Evolutionary conservation across 92 coral and sea anemone species (phyloP).

Genomic region (Ricordea florida): DNA sequence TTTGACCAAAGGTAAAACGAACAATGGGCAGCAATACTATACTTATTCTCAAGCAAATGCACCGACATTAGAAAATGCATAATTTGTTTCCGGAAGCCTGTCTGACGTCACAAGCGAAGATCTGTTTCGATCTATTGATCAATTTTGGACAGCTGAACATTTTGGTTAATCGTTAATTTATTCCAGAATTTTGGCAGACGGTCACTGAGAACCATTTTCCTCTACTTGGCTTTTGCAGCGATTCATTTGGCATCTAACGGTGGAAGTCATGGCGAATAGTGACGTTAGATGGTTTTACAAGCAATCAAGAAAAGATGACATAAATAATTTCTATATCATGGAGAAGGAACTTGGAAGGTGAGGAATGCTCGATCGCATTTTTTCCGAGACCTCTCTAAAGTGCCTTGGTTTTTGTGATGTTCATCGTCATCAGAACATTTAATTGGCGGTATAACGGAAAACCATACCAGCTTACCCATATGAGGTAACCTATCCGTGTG

Average conservation of each 20-base stretch:
- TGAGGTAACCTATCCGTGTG: too few relatives aligned
- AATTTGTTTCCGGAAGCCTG: neutral
- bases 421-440: too few relatives aligned
- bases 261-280: slow-evolving; percentile 5
- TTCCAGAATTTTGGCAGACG: slow-evolving; percentile 55
- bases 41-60: too few relatives aligned
- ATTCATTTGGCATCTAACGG: neutral
- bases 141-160: slow-evolving; percentile 28
- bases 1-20: too few relatives aligned
- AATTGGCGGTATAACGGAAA: too few relatives aligned
- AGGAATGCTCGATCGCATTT: neutral
- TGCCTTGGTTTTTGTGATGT: too few relatives aligned
- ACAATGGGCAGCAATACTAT: too few relatives aligned
- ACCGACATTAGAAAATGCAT: too few relatives aligned
- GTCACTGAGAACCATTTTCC: neutral
- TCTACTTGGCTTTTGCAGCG: neutral
- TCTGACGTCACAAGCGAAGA: slow-evolving; percentile 48
- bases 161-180: slow-evolving; percentile 82
- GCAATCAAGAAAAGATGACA: slow-evolving; percentile 23
- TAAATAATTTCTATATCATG: neutral
- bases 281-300: too few relatives aligned
- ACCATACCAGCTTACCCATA: too few relatives aligned
- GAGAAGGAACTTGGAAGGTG: slow-evolving; percentile 26
- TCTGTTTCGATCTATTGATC: neutral
- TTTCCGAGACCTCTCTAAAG: too few relatives aligned